Conservation (phyloP, 2,888 invertebrate genomes). For the Balanococcus diminutus region DNA sequence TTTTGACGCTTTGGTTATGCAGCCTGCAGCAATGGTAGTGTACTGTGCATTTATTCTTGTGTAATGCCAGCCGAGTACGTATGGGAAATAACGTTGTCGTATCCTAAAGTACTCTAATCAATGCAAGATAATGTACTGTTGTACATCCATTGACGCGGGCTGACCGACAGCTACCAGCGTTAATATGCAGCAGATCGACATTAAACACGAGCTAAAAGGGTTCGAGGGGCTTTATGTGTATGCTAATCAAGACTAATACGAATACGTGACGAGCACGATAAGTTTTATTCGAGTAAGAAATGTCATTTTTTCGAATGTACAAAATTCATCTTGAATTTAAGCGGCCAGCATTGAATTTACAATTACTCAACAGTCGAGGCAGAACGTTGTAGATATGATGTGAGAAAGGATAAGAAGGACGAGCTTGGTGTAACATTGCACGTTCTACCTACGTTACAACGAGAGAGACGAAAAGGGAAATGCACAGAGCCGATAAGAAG, state of each 20-base stretch:
- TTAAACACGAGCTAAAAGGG: not conserved
- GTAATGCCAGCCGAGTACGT: not conserved
- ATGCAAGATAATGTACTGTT: not conserved
- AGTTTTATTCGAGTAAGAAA: slow-evolving; percentile 14
- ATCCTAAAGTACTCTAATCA: not conserved
- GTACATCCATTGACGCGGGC: not conserved
- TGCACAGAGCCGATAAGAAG: too few species aligned
- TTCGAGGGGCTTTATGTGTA: slow-evolving; percentile 12
- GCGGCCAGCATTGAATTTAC: not conserved
- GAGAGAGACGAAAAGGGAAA: not conserved
- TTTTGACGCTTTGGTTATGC: not conserved
- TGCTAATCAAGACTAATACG: slow-evolving; percentile 31
- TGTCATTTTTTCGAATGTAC: slow-evolving; percentile 16
- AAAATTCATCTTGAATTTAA: slow-evolving; percentile 27
- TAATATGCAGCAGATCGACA: not conserved
- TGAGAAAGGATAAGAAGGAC: not conserved
- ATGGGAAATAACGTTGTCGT: not conserved
- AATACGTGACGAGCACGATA: slow-evolving; percentile 33
- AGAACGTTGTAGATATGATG: not conserved
- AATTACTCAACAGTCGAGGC: not conserved
- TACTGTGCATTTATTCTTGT: not conserved
- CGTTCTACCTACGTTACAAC: too few species aligned
- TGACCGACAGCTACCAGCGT: not conserved
- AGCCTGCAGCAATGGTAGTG: not conserved
- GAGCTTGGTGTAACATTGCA: too few species aligned